Base-by-base conservation (phyloP, 2,888 invertebrate genomes). In the Zelleria hepariella region DNA sequence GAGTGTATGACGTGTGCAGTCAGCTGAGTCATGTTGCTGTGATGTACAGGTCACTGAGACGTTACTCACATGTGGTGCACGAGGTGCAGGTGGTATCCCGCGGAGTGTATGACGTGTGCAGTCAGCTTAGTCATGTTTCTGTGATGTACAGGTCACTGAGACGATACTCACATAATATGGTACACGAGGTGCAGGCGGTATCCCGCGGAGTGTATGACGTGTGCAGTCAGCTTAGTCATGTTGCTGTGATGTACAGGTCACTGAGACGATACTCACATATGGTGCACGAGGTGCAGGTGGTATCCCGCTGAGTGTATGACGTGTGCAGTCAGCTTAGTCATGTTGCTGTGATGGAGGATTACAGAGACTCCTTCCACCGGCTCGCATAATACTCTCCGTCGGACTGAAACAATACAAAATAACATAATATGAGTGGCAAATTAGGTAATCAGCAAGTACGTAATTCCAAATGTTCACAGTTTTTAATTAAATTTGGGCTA, bases 61-160 rank as follows among this genome's bases (percentile, higher is more conserved):
- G n/a, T n/a, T n/a, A 78, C 83, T 77, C 61, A 87, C 86, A 88
- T 68, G 64, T 88, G 86, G 63, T 83, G 79, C 5, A 88, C 75
- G 7, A 69, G 68, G 48, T 81, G 77, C n/a, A 84, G 67, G 18
- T 74, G 66, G 70, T 80, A 82, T 0, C 87, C 87, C 0, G 80
- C 80, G 1, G 74, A 69, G 61, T 79, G 79, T 53, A 88, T 75
- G 26, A 73, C 74, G 53, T 73, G 71, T 15, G 82, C 82, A 0
- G 75, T 82, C 1, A 88, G 78, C 59, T 75, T 63, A 0, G 87
- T 86, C 62, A 88, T 82, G 69, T 88, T 86, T 1, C 78, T 78
- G 66, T 80, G 75, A 48, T 78, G 75, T 1, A 87, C n/a, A 71
- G 59, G 80, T 76, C 59, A 79, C 84, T 0, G 82, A 80, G 2